Evolutionary conservation across 2,797 vertebrate species (phyloP).

Genomic region (Etheostoma perlongum): DNA sequence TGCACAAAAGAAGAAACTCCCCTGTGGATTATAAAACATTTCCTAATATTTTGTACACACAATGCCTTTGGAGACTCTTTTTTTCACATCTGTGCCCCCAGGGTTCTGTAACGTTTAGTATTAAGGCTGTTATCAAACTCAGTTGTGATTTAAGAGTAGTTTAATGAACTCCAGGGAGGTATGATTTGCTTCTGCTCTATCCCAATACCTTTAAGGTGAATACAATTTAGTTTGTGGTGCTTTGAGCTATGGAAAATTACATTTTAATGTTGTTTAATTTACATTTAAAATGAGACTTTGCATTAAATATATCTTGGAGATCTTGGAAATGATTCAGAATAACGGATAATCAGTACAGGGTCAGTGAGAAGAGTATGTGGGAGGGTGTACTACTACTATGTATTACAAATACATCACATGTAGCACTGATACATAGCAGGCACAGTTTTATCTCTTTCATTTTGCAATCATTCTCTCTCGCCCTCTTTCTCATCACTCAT

Average conservation of each 20-base stretch:
- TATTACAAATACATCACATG: background rate
- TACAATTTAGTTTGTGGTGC: background rate
- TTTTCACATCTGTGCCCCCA: constrained; percentile 5
- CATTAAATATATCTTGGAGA: background rate
- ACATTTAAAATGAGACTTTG: background rate
- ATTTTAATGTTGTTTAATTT: background rate
- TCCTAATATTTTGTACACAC: constrained; percentile 16
- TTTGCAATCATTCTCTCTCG: constrained; percentile 43
- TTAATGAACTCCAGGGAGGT: constrained; percentile 19
- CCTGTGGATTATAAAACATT: background rate
- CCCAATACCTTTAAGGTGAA: background rate
- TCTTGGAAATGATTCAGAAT: background rate
- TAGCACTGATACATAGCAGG: constrained; percentile 8
- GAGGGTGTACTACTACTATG: constrained; percentile 18
- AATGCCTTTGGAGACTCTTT: background rate
- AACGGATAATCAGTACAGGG: background rate
- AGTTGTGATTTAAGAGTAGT: constrained; percentile 19
- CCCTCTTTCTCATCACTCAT: constrained; percentile 39
- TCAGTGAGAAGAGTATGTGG: constrained; percentile 3
- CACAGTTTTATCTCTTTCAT: constrained; percentile 31
- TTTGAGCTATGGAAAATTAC: background rate
- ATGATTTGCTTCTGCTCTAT: constrained; percentile 11
- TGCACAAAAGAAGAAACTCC: background rate
- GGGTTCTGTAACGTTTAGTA: background rate
- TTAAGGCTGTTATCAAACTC: constrained; percentile 3